phyloP scores from a whole-genome alignment of 1,140 invertebrate genomes.

The Heliothis subflexa region DNA sequence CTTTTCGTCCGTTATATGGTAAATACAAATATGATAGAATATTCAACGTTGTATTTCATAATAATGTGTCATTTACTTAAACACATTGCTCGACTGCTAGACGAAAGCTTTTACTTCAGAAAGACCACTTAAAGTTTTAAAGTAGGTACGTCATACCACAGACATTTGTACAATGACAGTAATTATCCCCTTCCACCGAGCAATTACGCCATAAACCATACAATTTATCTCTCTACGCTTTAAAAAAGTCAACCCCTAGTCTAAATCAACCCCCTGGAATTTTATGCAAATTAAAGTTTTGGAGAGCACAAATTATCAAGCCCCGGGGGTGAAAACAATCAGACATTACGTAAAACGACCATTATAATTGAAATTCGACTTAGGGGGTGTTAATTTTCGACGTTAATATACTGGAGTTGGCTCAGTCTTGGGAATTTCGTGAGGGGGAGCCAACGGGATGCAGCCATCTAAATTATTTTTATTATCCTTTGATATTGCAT shows the following conservation, averaged over 20 bases:
- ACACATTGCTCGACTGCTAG: too few species aligned
- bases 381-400: constrained; percentile 43
- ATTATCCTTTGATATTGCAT: neutral
- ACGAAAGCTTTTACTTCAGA: neutral
- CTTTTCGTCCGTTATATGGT: too few species aligned
- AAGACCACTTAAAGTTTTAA: neutral
- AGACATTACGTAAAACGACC: constrained; percentile 41
- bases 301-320: constrained; percentile 42
- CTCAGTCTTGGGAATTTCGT: neutral
- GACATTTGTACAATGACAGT: neutral
- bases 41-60: too few species aligned
- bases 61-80: too few species aligned
- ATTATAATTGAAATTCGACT: constrained; percentile 51
- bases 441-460: neutral
- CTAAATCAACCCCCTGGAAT: constrained; percentile 29
- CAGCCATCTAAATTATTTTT: neutral
- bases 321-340: constrained; percentile 44
- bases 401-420: constrained; percentile 1
- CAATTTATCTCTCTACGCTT: constrained; percentile 18
- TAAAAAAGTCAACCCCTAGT: constrained; percentile 26
- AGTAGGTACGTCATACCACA: neutral
- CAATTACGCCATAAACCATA: constrained; percentile 22
- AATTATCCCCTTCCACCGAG: neutral
- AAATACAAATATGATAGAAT: too few species aligned
- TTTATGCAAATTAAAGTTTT: constrained; percentile 48